These are phyloP conservation scores for Myiozetetes cayanensis DNA, from an alignment of 2,113 vertebrate genomes.

Conservation along the genomic window DNA sequence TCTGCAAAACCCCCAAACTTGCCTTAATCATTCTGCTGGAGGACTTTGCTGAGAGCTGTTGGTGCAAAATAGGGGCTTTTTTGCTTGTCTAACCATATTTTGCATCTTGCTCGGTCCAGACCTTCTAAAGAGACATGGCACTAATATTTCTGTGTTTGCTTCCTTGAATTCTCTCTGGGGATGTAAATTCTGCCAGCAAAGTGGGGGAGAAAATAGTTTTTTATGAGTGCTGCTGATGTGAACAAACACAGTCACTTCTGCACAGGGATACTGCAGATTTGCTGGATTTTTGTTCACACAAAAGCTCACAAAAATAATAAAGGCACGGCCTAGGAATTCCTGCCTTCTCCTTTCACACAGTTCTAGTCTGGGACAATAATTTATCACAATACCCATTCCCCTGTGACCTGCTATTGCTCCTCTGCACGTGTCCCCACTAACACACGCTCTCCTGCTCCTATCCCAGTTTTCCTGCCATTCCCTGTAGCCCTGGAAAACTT, in stretches of 20 bases:
- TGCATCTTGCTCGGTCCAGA: too few relatives aligned
- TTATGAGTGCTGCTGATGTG: neutral
- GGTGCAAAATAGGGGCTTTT: too few relatives aligned
- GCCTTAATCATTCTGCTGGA: too few relatives aligned
- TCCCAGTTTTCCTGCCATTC: neutral
- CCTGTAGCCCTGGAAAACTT: neutral
- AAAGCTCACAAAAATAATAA: neutral
- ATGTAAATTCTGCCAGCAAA: neutral
- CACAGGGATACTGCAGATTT: neutral
- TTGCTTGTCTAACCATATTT: too few relatives aligned
- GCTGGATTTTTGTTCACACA: neutral
- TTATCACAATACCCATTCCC: neutral
- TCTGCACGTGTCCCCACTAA: accelerated
- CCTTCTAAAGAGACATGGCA: neutral
- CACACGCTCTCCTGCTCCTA: neutral
- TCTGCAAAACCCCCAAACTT: too few relatives aligned
- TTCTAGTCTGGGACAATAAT: neutral
- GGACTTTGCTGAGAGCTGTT: too few relatives aligned
- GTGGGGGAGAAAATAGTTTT: neutral
- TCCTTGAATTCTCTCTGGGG: neutral
- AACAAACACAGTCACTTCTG: neutral
- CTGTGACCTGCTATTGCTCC: neutral
- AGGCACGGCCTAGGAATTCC: neutral
- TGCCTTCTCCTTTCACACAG: neutral
- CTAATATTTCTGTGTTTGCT: neutral